A percentile compares a stretch with the other conserved stretches of the same genome.
Evolutionary conservation across 1,140 invertebrate genomes (phyloP).

Genomic region (Zaprionus ornatus): DNA sequence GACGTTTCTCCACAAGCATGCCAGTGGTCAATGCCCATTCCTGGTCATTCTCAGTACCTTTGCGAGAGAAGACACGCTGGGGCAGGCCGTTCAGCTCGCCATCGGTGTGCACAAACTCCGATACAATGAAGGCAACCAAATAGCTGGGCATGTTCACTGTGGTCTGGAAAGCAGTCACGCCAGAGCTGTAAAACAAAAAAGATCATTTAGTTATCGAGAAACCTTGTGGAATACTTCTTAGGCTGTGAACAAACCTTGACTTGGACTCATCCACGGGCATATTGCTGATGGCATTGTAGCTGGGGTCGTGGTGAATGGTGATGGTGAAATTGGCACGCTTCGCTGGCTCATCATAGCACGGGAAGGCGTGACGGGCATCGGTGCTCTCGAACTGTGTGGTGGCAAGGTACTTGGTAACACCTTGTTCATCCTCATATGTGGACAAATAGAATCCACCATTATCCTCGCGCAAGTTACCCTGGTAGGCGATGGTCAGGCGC

Average conservation of each 20-base stretch:
- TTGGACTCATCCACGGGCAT: conserved; percentile 85
- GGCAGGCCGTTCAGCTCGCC: conserved; percentile 73
- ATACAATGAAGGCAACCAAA: conserved; percentile 79
- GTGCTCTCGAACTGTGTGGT: conserved; percentile 93
- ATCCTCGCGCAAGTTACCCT: conserved; percentile 85
- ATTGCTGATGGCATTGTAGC: conserved; percentile 89
- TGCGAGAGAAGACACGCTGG: conserved; percentile 73
- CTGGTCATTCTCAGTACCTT: conserved; percentile 68
- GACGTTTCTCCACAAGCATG: conserved; percentile 66
- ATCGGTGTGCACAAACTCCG: conserved; percentile 85
- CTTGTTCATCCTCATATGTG: conserved; percentile 86
- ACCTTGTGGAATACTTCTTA: background rate
- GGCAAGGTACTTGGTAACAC: conserved; percentile 87
- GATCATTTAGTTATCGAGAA: background rate
- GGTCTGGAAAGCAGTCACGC: conserved; percentile 58
- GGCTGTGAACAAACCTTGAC: conserved; percentile 45
- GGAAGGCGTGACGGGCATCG: conserved; percentile 92
- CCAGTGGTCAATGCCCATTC: conserved; percentile 75
- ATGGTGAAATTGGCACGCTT: conserved; percentile 92
- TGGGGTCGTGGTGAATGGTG: conserved; percentile 86
- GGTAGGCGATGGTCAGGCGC: conserved; percentile 84
- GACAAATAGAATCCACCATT: conserved; percentile 92
- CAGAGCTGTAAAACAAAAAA: conserved; percentile 39
- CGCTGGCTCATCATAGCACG: conserved; percentile 95
- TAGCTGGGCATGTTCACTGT: conserved; percentile 71